Evolutionary conservation across 1,140 invertebrate species (phyloP), one percentile per base, ranked within the genome.

Genomic region (Cydia pomonella): DNA sequence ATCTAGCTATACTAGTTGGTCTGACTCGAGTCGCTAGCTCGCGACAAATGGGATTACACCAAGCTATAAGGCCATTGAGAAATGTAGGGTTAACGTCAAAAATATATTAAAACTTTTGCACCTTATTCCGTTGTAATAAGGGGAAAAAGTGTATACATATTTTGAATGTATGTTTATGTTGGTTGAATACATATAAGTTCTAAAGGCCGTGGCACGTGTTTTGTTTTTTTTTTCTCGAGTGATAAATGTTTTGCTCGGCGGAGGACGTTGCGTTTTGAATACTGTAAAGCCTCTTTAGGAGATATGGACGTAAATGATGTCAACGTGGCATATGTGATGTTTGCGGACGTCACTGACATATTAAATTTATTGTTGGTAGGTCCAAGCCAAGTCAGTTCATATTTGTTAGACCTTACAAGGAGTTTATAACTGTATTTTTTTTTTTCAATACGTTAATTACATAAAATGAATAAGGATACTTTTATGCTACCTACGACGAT

Each of bases 191-290:
- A 69, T 69, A 69, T 69, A 69, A 69, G 64, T 69, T 69, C 64
- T 69, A 69, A 69, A 73, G 75, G 76, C 76, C 78, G 76, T 84
- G 82, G 85, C 85, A 90, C 88, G 89, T 91, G 88, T 84, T 88
- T 77, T 77, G 71, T 79, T 69, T 77, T 77, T 81, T 84, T 77
- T 80, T 76, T 62, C 77, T 73, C 77, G 73, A 77, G 75, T 81
- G 77, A 81, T 79, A 81, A 81, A 81, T 79, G 73, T 72, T 79
- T 81, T 72, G 74, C 72, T 64, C 64, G 73, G 16, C 27, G 47
- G 72, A 47, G 74, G 74, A 74, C 72, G 74, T 80, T 76, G 69
- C 64, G 29, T 69, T 69, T 69, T 69, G 64, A 69, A 69, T 69
- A 69, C 29, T 21, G 27, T 69, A 69, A 69, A 69, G 64, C 29